These are phyloP conservation scores for Phorcus lineatus DNA, from an alignment of 2,888 invertebrate species.

Conservation along the genomic window DNA sequence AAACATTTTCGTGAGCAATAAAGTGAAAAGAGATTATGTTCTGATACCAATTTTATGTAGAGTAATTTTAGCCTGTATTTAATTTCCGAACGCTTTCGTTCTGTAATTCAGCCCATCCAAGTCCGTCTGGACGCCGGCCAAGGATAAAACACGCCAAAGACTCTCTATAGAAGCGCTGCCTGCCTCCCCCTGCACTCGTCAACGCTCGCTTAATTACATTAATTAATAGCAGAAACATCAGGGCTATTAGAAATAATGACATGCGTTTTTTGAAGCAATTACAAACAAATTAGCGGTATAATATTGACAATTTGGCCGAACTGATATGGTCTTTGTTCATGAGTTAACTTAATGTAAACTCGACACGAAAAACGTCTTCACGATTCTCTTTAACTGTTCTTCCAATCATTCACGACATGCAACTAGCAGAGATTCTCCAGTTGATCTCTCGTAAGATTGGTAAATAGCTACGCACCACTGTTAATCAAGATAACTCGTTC, in stretches of 20 bases:
- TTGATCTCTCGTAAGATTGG: neutral
- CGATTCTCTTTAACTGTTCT: neutral
- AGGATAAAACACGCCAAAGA: constrained; percentile 31
- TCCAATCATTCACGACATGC: neutral
- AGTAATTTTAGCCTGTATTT: constrained; percentile 37
- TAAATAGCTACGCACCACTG: neutral
- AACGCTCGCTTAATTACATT: neutral
- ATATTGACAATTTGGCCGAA: constrained; percentile 13
- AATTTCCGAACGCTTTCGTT: constrained; percentile 35
- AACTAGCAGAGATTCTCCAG: neutral
- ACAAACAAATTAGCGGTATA: constrained; percentile 15
- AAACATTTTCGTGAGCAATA: constrained; percentile 22
- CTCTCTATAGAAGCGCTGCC: neutral
- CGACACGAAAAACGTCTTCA: constrained; percentile 5
- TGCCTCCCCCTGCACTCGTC: neutral
- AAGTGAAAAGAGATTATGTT: constrained; percentile 35
- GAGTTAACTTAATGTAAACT: constrained; percentile 8
- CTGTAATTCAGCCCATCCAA: constrained; percentile 32
- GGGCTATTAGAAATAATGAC: constrained; percentile 13
- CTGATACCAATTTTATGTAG: constrained; percentile 38
- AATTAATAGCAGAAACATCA: constrained; percentile 8
- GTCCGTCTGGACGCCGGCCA: neutral
- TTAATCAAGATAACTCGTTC: neutral
- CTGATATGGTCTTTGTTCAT: constrained; percentile 8
- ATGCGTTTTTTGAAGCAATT: constrained; percentile 13